Evolutionary conservation across 1,140 invertebrate species (phyloP).

Genomic region (Philopotamus ludificatus): DNA sequence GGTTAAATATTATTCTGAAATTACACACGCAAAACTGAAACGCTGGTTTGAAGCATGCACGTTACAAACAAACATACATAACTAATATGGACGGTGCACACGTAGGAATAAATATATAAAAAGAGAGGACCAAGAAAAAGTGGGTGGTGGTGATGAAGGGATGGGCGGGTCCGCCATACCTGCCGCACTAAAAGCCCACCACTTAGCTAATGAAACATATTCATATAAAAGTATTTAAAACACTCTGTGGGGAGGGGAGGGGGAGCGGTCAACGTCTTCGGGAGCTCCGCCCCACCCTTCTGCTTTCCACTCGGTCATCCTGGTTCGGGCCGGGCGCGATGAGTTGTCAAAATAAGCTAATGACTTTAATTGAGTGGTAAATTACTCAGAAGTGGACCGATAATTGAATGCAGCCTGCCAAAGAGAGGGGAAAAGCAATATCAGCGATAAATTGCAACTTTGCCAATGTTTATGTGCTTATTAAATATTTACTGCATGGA

Average conservation of each 20-base stretch:
- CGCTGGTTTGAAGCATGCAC: neutral
- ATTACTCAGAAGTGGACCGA: constrained; percentile 23
- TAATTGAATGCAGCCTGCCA: constrained; percentile 21
- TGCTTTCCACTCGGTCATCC: too few relatives aligned
- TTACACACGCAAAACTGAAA: neutral
- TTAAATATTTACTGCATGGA: too few relatives aligned
- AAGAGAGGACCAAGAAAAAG: neutral
- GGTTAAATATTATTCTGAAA: neutral
- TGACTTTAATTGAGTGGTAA: constrained; percentile 37
- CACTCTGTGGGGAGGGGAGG: constrained; percentile 7
- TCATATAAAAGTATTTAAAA: constrained; percentile 56
- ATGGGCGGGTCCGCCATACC: neutral
- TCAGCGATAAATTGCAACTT: too few relatives aligned
- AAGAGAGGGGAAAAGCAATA: neutral
- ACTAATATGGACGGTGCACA: neutral
- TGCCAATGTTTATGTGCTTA: too few relatives aligned
- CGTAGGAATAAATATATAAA: neutral
- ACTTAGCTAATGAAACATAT: constrained; percentile 61
- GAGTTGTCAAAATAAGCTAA: constrained; percentile 40
- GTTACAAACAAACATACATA: neutral
- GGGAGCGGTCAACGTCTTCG: constrained; percentile 17
- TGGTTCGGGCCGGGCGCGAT: constrained; percentile 27
- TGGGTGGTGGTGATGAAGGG: neutral
- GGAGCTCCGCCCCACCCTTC: too few relatives aligned
- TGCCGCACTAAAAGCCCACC: constrained; percentile 56